Base-by-base conservation (phyloP, 2,888 invertebrate genomes). In the Trichopoda pennipes region DNA sequence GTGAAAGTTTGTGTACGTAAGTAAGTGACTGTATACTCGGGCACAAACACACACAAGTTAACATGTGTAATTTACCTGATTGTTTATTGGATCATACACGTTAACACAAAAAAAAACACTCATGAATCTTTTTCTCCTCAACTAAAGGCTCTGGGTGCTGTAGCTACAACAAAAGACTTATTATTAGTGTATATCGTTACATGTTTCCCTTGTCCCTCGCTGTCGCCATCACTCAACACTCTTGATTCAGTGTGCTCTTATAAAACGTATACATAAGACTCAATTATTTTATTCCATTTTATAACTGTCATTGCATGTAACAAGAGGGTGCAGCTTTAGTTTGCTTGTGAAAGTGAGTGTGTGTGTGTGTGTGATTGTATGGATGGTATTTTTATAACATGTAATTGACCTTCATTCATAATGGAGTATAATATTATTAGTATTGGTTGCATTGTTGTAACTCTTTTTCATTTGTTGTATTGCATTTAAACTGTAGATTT, bases 341-440 rank as follows among this genome's bases (percentile, higher is more conserved):
- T 55, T 21, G 28, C n/a, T 10, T 42, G n/a, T 17, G 14, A 42
- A 6, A 2, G 8, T 17, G 63, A 9, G 17, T 47, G 21, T 23
- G n/a, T 38, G 21, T 19, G 16, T 58, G 32, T 44, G 58, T 49
- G 51, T 64, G 19, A 8, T 17, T 53, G 55, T 38, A 49, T 74
- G 38, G 56, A n/a, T n/a, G n/a, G n/a, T n/a, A 32, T 44, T 69
- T 72, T 42, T 47, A 55, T 70, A 75, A 56, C 68, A 79, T 76
- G 75, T 79, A 82, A 82, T 82, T 82, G 82, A 82, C 82, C 82
- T 82, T 82, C 75, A 76, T 79, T 76, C 38, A 76, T 68, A 82
- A 63, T 76, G 61, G 56, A 68, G 66, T 55, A 35, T 75, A 47
- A 58, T 75, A 35, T 42, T 58, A 28, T 55, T 76, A n/a, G 44